phyloP scores from a whole-genome alignment of 2,888 invertebrate species.

The Neocrepidodera transversa region DNA sequence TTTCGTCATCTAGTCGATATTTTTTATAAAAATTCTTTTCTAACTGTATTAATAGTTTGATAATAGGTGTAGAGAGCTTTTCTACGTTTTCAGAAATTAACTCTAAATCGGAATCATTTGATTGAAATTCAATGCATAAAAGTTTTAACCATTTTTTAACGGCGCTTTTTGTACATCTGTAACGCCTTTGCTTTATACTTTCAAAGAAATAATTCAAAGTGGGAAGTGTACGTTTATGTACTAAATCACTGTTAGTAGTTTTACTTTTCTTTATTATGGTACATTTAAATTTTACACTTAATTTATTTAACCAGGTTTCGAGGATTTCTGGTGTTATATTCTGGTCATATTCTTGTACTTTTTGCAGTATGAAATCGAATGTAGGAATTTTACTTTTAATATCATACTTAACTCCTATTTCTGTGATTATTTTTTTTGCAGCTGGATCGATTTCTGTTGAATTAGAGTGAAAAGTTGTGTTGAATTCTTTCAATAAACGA shows the following conservation, averaged over 20 bases:
- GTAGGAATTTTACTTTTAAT: neutral
- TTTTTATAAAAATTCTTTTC: neutral
- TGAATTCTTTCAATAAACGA: neutral
- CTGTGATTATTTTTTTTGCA: neutral
- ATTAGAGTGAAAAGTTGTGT: neutral
- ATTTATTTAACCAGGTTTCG: neutral
- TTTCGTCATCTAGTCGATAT: too few relatives aligned
- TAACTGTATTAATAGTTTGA: neutral
- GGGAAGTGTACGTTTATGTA: neutral
- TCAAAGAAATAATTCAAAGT: slow-evolving; percentile 1
- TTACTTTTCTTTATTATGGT: too few relatives aligned
- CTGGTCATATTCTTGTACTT: neutral
- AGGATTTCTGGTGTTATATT: neutral
- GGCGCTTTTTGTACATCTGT: neutral
- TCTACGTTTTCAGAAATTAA: neutral
- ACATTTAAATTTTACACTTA: neutral
- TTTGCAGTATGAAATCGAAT: neutral
- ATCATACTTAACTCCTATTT: neutral
- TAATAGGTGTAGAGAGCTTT: neutral
- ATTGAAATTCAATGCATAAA: neutral
- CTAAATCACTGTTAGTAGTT: too few relatives aligned
- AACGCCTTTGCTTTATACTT: neutral
- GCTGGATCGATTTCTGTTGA: neutral
- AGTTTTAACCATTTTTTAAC: slow-evolving; percentile 4
- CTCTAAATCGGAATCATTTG: neutral